Evolutionary conservation across 2,113 vertebrate species (phyloP).

Genomic region (Glaucomys volans): DNA sequence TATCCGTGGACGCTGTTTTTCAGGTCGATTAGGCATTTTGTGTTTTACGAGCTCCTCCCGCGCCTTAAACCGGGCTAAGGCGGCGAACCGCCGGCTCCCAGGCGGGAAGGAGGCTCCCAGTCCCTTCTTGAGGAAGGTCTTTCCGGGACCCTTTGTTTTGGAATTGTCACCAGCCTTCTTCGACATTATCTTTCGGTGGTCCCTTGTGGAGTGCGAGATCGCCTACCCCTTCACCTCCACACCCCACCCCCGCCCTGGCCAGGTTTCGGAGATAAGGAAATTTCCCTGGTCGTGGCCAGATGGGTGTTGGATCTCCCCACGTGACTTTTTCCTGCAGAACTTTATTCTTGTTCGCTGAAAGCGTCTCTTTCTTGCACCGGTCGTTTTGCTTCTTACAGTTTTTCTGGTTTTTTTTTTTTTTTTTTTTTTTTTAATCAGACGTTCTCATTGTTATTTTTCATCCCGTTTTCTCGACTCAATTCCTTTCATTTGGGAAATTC

Average conservation of each 20-base stretch:
- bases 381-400: neutral
- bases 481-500: neutral
- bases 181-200: no score
- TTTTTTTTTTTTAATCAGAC: neutral
- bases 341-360: neutral
- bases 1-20: neutral
- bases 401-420: neutral
- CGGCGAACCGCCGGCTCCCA: neutral
- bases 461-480: neutral
- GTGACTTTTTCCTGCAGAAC: conserved; percentile 52
- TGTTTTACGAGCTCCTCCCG: accelerated
- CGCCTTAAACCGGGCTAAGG: neutral
- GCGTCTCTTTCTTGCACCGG: neutral
- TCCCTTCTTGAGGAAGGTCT: neutral
- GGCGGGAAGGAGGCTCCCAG: neutral
- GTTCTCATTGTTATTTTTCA: neutral
- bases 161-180: accelerated
- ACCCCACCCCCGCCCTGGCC: neutral
- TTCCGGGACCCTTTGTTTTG: neutral
- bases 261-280: conserved; percentile 28
- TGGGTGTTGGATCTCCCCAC: conserved; percentile 10
- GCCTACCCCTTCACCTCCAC: neutral
- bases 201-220: neutral
- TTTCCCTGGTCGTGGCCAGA: neutral
- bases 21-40: neutral